A percentile compares a stretch with the other conserved stretches of the same genome.
Conservation (phyloP, 2,797 vertebrate species). For the Enteromius afrohamiltoni region DNA sequence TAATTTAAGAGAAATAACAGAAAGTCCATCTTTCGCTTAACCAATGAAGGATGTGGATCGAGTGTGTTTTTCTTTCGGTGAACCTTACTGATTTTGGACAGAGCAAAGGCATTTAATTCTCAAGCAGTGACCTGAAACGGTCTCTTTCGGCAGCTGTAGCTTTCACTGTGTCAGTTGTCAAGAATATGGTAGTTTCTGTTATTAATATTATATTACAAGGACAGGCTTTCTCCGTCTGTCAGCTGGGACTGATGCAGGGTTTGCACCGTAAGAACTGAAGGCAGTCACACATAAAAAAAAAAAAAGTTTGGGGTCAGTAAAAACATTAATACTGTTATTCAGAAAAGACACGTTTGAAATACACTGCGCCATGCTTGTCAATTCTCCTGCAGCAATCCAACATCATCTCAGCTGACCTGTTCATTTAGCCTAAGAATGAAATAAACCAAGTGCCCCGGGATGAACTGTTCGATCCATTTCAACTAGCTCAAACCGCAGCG, state of each 20-base stretch:
- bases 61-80: background rate
- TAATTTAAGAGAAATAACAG: slow-evolving; percentile 13
- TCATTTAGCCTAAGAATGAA: background rate
- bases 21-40: slow-evolving; percentile 19
- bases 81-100: slow-evolving; percentile 20
- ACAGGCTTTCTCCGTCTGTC: background rate
- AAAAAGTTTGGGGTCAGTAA: background rate
- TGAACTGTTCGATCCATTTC: background rate
- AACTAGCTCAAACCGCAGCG: background rate
- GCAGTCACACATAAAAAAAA: background rate
- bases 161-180: slow-evolving; percentile 18
- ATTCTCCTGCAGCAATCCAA: background rate
- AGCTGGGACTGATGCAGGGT: background rate
- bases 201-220: slow-evolving; percentile 45
- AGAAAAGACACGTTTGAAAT: background rate
- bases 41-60: background rate
- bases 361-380: slow-evolving; percentile 3
- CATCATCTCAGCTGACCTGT: background rate
- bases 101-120: slow-evolving; percentile 25
- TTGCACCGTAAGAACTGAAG: background rate
- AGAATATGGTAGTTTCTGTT: background rate
- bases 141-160: background rate
- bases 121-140: slow-evolving; percentile 24
- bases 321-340: background rate
- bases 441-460: background rate